phyloP scores from a whole-genome alignment of 2,797 vertebrate species.

The Buceros bicornis region DNA sequence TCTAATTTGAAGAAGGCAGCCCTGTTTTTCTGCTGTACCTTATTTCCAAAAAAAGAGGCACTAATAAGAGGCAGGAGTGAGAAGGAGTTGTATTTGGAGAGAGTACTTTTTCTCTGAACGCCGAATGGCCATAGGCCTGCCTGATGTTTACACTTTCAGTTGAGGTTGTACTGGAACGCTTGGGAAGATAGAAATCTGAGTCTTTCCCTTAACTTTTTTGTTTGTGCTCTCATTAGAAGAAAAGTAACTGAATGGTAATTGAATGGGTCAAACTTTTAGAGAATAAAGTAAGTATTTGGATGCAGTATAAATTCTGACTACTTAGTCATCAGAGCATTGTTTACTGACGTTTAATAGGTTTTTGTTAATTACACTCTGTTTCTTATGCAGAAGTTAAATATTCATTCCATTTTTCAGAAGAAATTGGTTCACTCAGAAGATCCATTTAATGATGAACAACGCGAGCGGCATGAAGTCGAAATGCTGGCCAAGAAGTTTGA shows the following conservation, averaged over 20 bases:
- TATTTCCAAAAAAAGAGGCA: neutral
- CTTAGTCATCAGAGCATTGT: neutral
- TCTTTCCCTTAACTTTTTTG: neutral
- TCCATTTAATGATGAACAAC: conserved; percentile 91
- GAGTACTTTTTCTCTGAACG: neutral
- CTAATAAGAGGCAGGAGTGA: neutral
- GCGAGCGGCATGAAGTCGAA: conserved; percentile 90
- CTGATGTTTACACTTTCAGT: neutral
- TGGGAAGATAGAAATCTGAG: neutral
- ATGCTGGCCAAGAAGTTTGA: conserved; percentile 95
- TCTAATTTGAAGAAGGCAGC: neutral
- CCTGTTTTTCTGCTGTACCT: neutral
- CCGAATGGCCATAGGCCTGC: neutral
- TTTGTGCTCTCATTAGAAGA: neutral
- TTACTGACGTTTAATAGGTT: neutral
- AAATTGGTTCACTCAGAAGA: conserved; percentile 85
- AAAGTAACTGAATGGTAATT: neutral
- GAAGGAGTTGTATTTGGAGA: neutral
- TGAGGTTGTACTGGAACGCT: neutral
- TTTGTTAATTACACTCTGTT: neutral
- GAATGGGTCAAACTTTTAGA: neutral
- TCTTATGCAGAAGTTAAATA: neutral
- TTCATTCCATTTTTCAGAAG: conserved; percentile 78
- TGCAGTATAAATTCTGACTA: neutral
- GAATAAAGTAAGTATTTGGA: neutral